Percentiles rank a stretch among this genome's conserved stretches.
Conservation (phyloP, 2,797 vertebrate species). For the Sphenodon punctatus region DNA sequence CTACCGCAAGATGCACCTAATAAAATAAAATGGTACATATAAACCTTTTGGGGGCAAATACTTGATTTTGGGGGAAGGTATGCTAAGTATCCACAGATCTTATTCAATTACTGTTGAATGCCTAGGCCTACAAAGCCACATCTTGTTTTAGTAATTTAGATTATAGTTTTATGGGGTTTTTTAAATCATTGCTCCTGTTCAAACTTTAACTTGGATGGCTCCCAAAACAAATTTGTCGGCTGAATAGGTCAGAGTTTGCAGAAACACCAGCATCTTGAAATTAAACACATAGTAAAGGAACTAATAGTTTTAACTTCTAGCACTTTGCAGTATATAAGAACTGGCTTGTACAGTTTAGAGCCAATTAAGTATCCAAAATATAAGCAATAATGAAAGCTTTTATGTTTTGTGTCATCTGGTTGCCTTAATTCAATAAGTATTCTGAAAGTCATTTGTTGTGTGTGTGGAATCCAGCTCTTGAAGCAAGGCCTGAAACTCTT, state of each 20-base stretch:
- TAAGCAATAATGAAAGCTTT: not conserved
- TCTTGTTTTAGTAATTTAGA: not conserved
- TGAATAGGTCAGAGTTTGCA: not conserved
- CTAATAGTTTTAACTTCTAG: not conserved
- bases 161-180: not conserved
- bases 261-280: not conserved
- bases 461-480: accelerated
- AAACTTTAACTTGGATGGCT: not conserved
- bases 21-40: too few relatives aligned
- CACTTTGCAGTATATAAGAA: not conserved
- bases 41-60: too few relatives aligned
- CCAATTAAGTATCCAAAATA: not conserved
- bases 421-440: not conserved
- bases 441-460: not conserved
- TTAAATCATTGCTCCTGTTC: not conserved
- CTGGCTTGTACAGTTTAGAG: not conserved
- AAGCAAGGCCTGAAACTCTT: not conserved
- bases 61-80: too few relatives aligned
- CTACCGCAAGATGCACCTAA: too few relatives aligned
- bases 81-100: not conserved
- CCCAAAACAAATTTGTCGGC: not conserved
- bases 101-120: not conserved
- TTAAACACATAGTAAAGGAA: not conserved
- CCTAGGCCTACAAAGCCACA: not conserved
- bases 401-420: not conserved